Evolutionary conservation across 2,888 invertebrate genomes (phyloP), one percentile per base, ranked within the genome.

Genomic region (Epinotia brunnichana): DNA sequence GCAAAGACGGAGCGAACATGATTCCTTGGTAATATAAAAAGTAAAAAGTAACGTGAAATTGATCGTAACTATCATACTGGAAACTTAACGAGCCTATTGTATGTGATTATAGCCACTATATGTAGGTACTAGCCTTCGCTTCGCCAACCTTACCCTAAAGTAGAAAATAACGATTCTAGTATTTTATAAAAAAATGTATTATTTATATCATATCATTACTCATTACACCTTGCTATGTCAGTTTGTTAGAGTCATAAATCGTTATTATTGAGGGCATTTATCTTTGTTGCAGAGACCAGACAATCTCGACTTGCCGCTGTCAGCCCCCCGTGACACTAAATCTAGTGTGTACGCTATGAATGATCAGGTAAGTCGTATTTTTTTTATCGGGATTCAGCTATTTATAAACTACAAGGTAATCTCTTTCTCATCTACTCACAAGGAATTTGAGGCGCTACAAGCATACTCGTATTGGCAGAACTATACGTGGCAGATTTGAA

Each of bases 331-430:
- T 86, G 94, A 95, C 86, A 94, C 95, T 83, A 95, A 95, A 88
- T 87, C 85, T 81, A 95, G 95, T 94, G 94, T 95, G 82, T 96
- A 96, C 95, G 95, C 94, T 89, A 96, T 96, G 96, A 95, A 95
- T 87, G 96, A 96, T 90, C 96, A 96, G 95, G 96, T 96, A 85
- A 90, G 90, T 82, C 11, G 54, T 24, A 24, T 61, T n/a, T 41
- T 61, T 41, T 19, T 44, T 15, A 39, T 39, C 39, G 10, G 11
- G 39, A 39, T 11, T 39, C 11, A 11, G 1, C 1, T 39, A 7
- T 39, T 0, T 10, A 39, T 11, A 11, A 39, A 11, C 39, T 11
- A 39, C 11, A 39, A 10, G 11, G 39, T 39, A 39, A 2, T 7
- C 11, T 39, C 39, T 39, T 10, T 39, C n/a, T n/a, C n/a, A n/a